These are phyloP conservation scores for Poecilus cupreus DNA, from an alignment of 2,888 invertebrate genomes.

Conservation along the genomic window DNA sequence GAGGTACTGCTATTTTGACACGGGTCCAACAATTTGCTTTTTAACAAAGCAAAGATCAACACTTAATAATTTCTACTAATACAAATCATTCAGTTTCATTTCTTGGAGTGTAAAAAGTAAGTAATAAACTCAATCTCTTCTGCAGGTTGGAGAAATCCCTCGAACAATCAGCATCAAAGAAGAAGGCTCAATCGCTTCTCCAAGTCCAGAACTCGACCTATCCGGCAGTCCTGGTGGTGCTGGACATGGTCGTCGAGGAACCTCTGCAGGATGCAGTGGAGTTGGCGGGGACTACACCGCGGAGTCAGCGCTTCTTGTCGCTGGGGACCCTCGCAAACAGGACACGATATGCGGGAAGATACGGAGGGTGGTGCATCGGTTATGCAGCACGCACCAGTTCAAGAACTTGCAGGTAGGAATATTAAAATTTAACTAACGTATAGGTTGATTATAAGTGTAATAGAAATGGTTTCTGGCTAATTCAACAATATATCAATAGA, in stretches of 20 bases:
- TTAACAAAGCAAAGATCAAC: no score
- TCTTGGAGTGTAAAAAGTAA: no score
- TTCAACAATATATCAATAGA: no score
- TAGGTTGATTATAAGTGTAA: no score
- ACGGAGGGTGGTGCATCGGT: conserved; percentile 74
- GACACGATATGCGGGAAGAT: conserved; percentile 66
- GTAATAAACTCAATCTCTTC: not conserved
- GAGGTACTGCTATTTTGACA: no score
- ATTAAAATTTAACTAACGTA: no score
- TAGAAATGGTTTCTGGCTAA: no score
- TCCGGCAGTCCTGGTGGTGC: conserved; percentile 45
- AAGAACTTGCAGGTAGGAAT: conserved; percentile 84
- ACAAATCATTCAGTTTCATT: no score
- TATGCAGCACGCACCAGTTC: conserved; percentile 87
- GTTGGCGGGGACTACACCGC: conserved; percentile 51
- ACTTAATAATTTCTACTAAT: no score
- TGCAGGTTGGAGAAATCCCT: conserved; percentile 50
- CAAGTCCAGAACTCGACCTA: conserved; percentile 69
- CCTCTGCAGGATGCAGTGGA: conserved; percentile 64
- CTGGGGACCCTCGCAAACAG: conserved; percentile 21
- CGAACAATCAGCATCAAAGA: conserved; percentile 62
- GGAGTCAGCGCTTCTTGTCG: conserved; percentile 43
- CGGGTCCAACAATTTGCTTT: no score
- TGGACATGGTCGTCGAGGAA: conserved; percentile 63
- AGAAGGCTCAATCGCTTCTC: conserved; percentile 68